Conservation (phyloP, 2,797 vertebrate species). For the Bradypodion ventrale region DNA sequence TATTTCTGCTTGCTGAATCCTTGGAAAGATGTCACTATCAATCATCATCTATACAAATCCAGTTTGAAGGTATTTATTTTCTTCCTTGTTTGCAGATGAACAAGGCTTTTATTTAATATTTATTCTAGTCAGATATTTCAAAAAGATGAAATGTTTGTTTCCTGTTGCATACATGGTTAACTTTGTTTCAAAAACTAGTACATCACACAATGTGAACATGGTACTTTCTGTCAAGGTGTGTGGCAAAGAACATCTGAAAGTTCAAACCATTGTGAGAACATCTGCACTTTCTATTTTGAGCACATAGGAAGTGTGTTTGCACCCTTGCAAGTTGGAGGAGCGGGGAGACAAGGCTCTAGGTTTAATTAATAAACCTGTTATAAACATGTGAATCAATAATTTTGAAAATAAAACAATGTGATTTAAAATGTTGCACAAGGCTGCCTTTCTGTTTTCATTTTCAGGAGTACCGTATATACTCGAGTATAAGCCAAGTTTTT, state of each 20-base stretch:
- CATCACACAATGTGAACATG: not conserved
- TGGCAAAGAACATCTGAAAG: not conserved
- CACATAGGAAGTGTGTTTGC: not conserved
- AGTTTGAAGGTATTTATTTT: conserved; percentile 40
- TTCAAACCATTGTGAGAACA: too few species aligned
- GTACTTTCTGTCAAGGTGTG: not conserved
- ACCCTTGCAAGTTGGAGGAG: not conserved
- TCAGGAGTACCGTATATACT: too few species aligned
- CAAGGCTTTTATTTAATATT: conserved; percentile 57
- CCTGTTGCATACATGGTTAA: not conserved
- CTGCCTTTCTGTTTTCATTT: not conserved
- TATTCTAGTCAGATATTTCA: conserved; percentile 17
- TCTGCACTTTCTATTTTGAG: not conserved
- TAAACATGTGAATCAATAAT: not conserved
- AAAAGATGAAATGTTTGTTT: not conserved
- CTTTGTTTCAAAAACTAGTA: not conserved
- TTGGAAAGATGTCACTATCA: not conserved
- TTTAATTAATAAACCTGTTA: not conserved
- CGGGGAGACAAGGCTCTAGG: too few species aligned
- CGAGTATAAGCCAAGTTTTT: too few species aligned
- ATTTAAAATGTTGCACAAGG: not conserved
- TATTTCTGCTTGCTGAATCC: not conserved
- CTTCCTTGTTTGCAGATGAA: conserved; percentile 2
- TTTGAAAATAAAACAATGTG: conserved; percentile 13
- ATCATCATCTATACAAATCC: not conserved